Conservation (phyloP, 2,113 vertebrate genomes). For the Pyrgilauda ruficollis region DNA sequence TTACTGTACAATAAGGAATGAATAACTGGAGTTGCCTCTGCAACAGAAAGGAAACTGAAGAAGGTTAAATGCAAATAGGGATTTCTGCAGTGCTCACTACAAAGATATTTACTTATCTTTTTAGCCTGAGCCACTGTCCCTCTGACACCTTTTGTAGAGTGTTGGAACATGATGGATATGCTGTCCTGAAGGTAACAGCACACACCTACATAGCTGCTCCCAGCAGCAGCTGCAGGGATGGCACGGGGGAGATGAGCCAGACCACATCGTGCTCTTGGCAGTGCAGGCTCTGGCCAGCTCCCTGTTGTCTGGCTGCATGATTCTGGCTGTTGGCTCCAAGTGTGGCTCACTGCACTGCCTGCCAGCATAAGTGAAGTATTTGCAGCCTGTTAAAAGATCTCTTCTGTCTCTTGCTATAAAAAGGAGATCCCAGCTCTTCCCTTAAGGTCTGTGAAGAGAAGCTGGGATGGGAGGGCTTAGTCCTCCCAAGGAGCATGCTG, state of each 20-base stretch:
- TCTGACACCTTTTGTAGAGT: neutral
- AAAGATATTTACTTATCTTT: neutral
- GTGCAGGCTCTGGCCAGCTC: neutral
- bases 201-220: neutral
- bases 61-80: neutral
- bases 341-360: neutral
- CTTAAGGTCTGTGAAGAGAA: neutral
- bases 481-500: neutral
- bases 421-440: neutral
- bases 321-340: conserved; percentile 8
- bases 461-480: neutral
- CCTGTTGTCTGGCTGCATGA: conserved; percentile 17
- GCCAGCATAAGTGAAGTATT: conserved; percentile 1
- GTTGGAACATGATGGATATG: neutral
- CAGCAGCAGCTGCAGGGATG: neutral
- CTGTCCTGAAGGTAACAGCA: neutral
- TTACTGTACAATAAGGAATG: neutral
- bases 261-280: neutral
- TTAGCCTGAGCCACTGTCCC: neutral
- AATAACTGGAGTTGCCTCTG: neutral
- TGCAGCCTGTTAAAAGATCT: conserved; percentile 15
- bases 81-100: neutral
- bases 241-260: neutral
- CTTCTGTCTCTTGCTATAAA: neutral
- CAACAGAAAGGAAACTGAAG: neutral